These are phyloP conservation scores for Eristalis pertinax DNA, from an alignment of 2,888 invertebrate genomes.

Conservation along the genomic window DNA sequence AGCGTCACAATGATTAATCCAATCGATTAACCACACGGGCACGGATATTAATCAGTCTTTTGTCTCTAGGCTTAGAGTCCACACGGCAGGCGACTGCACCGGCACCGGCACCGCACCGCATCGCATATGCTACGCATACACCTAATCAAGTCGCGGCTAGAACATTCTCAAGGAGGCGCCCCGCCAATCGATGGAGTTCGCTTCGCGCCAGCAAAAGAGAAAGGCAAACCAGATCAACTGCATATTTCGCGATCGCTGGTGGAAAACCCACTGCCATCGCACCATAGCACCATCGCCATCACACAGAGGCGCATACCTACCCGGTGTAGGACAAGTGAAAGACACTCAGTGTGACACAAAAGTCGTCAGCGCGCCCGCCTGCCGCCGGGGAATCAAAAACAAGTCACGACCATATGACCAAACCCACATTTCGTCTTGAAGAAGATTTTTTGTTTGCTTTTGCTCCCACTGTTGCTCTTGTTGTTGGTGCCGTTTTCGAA, in stretches of 20 bases:
- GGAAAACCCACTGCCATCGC: conserved; percentile 53
- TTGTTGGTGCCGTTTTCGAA: background rate
- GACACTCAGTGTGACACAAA: conserved; percentile 63
- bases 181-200: conserved; percentile 15
- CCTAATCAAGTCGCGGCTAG: conserved; percentile 19
- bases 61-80: conserved; percentile 40
- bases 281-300: background rate
- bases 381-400: conserved; percentile 64
- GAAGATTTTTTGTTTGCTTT: conserved; percentile 51
- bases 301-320: conserved; percentile 28
- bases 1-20: conserved; percentile 68
- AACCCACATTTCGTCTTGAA: conserved; percentile 71
- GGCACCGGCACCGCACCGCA: too few species aligned
- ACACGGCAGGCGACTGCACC: conserved; percentile 1
- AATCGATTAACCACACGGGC: conserved; percentile 68
- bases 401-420: conserved; percentile 68
- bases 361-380: conserved; percentile 66
- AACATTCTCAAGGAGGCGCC: conserved; percentile 63
- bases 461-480: background rate
- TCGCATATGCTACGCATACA: conserved; percentile 34
- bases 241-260: conserved; percentile 58
- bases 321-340: conserved; percentile 65
- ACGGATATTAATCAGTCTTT: conserved; percentile 70
- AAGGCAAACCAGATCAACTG: conserved; percentile 72
- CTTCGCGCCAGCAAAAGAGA: conserved; percentile 62